A percentile compares a stretch with the other conserved stretches of the same genome.
phyloP scores from a whole-genome alignment of 2,888 invertebrate genomes.

The Protophormia terraenovae region DNA sequence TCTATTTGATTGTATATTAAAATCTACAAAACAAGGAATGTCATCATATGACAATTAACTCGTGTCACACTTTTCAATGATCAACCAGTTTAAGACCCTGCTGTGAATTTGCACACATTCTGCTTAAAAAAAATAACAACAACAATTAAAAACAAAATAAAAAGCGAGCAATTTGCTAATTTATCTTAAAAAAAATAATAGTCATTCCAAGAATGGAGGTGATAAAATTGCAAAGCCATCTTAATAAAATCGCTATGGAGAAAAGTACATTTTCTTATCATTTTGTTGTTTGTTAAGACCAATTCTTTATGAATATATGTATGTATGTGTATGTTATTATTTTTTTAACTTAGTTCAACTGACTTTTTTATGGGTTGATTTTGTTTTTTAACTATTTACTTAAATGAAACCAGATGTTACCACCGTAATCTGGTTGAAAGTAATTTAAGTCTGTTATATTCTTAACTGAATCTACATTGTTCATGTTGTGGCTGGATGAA shows the following conservation, averaged over 20 bases:
- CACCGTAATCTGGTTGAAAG: conserved; percentile 57
- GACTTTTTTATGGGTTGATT: too few species aligned
- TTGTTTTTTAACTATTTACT: conserved; percentile 25
- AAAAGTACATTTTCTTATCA: not conserved
- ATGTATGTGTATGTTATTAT: too few species aligned
- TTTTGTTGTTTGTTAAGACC: not conserved
- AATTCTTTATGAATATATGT: too few species aligned
- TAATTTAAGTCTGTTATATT: conserved; percentile 47
- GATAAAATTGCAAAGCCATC: too few species aligned
- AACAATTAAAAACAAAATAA: not conserved
- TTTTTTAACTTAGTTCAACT: not conserved
- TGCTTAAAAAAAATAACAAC: not conserved
- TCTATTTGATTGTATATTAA: not conserved
- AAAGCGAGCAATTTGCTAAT: too few species aligned
- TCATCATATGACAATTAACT: conserved; percentile 30
- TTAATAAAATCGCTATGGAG: too few species aligned
- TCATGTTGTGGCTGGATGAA: too few species aligned
- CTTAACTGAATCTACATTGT: conserved; percentile 28
- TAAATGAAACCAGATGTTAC: conserved; percentile 65
- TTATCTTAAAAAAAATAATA: not conserved
- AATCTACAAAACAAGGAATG: not conserved
- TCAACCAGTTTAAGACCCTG: not conserved
- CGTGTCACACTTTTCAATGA: not conserved
- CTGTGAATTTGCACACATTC: not conserved
- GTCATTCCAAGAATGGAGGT: not conserved